These are phyloP conservation scores for Galbula dea DNA, from an alignment of 2,113 vertebrate genomes.

Conservation along the genomic window DNA sequence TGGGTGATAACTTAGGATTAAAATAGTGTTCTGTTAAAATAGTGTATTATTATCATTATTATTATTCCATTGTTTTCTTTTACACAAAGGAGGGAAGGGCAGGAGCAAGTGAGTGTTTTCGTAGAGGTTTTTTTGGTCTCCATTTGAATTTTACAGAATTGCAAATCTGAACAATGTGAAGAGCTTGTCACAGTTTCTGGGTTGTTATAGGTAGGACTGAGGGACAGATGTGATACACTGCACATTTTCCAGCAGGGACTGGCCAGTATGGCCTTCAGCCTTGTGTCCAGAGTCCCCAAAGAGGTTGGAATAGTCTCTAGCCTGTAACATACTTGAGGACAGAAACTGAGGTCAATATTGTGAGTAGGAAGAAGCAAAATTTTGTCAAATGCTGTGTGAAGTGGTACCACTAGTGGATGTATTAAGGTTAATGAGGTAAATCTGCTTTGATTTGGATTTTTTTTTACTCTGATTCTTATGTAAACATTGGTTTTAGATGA, in stretches of 20 bases:
- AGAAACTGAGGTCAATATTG: not conserved
- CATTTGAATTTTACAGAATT: not conserved
- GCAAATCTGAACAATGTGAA: not conserved
- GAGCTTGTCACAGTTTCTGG: too few relatives aligned
- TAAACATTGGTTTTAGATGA: not conserved
- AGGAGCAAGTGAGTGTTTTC: not conserved
- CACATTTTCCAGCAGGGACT: not conserved
- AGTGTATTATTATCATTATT: not conserved
- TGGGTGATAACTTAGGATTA: not conserved
- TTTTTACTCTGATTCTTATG: not conserved
- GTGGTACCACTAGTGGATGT: not conserved
- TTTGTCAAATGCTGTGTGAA: not conserved
- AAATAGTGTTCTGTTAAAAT: not conserved
- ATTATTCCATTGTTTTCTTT: not conserved
- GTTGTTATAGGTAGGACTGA: rapidly evolving
- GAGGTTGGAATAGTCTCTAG: not conserved
- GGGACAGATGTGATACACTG: not conserved
- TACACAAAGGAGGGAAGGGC: not conserved
- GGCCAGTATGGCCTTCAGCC: not conserved
- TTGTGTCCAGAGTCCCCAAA: not conserved
- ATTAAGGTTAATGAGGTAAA: not conserved
- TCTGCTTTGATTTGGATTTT: not conserved
- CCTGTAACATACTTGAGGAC: not conserved
- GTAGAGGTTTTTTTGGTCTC: not conserved
- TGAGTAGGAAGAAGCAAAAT: not conserved